Percentiles rank a stretch among this genome's conserved stretches.
Conservation (phyloP, 1,140 invertebrate species). For the Drosophila pruinosa region DNA sequence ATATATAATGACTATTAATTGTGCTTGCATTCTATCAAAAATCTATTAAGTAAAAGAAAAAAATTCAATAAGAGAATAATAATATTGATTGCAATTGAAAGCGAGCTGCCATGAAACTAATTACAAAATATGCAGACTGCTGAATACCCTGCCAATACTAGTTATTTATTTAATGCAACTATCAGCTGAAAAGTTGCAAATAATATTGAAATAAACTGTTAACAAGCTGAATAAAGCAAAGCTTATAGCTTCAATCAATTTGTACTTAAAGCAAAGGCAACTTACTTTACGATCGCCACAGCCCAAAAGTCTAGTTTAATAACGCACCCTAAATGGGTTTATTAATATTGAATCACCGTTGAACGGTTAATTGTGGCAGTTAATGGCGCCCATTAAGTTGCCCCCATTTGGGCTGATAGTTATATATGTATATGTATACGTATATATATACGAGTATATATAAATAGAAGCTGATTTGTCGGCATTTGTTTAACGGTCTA, state of each 20-base stretch:
- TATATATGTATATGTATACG: background rate
- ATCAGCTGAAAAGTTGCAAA: too few species aligned
- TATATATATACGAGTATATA: background rate
- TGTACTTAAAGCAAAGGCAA: background rate
- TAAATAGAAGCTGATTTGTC: background rate
- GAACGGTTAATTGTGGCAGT: conserved; percentile 28
- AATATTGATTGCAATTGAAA: too few species aligned
- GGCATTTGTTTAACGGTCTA: conserved; percentile 30
- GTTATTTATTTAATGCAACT: too few species aligned
- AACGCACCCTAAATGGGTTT: background rate
- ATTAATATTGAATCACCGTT: conserved; percentile 6
- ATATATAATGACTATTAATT: too few species aligned
- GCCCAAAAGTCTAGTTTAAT: background rate
- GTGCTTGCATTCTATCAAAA: too few species aligned
- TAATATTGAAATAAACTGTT: too few species aligned
- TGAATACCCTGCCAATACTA: too few species aligned
- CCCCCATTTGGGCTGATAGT: conserved; percentile 18
- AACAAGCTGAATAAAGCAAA: too few species aligned
- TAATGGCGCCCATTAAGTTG: conserved; percentile 36
- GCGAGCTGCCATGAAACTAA: too few species aligned
- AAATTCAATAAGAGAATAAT: too few species aligned
- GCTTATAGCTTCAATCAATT: background rate
- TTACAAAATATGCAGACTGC: too few species aligned
- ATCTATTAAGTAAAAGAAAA: too few species aligned
- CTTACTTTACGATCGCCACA: background rate